These are phyloP conservation scores for Heliopora coerulea DNA, from an alignment of 92 coral and sea anemone genomes.

Conservation along the genomic window DNA sequence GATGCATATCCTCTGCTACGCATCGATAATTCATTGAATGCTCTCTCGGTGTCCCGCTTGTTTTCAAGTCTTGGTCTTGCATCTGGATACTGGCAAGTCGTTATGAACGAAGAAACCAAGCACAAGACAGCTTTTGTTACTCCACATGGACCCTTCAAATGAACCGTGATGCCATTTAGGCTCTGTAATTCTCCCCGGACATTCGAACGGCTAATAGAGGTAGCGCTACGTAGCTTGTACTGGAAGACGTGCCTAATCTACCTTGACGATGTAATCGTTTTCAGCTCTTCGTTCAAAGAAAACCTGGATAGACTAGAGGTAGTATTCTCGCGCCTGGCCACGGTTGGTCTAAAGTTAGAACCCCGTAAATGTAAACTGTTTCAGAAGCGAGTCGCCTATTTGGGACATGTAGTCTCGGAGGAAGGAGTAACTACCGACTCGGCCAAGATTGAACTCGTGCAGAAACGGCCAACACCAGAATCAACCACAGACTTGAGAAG, in stretches of 20 bases:
- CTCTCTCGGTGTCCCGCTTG: slow-evolving; percentile 29
- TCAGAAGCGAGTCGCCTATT: slow-evolving; percentile 40
- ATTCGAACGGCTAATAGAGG: neutral
- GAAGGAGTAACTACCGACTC: slow-evolving; percentile 54
- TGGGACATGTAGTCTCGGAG: slow-evolving; percentile 52
- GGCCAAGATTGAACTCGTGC: slow-evolving; percentile 34
- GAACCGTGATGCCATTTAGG: slow-evolving; percentile 25
- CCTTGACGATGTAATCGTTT: slow-evolving; percentile 42
- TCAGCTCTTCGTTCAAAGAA: slow-evolving; percentile 42
- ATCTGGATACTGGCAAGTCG: slow-evolving; percentile 46
- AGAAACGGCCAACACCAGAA: slow-evolving; percentile 50
- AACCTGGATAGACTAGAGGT: slow-evolving; percentile 41
- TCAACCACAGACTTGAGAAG: slow-evolving; percentile 46
- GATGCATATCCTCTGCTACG: slow-evolving; percentile 53
- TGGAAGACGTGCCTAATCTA: neutral
- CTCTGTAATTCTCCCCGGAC: slow-evolving; percentile 26
- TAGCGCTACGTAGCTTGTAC: slow-evolving; percentile 3
- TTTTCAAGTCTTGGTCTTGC: slow-evolving; percentile 25
- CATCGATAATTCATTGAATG: slow-evolving; percentile 37
- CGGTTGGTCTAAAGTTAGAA: slow-evolving; percentile 47
- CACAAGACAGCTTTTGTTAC: slow-evolving; percentile 24
- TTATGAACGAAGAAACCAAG: neutral
- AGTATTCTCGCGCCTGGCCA: slow-evolving; percentile 41
- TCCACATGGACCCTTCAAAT: slow-evolving; percentile 9
- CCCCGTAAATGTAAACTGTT: slow-evolving; percentile 45